Evolutionary conservation across 2,888 invertebrate species (phyloP), one percentile per base, ranked within the genome.

Genomic region (Drosophila demipolita): DNA sequence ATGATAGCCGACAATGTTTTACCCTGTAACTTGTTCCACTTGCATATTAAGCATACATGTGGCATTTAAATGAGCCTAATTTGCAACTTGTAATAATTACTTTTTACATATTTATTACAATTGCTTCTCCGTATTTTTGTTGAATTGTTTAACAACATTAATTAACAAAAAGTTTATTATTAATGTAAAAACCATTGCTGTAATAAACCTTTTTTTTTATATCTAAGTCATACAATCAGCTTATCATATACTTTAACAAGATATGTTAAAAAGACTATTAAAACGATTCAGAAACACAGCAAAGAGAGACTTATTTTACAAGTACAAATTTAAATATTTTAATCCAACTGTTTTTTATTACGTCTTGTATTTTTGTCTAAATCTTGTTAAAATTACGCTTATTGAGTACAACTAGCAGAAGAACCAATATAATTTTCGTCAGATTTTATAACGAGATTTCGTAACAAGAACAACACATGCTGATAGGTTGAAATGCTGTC

Each of bases 1-100:
- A 20, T 4, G 58, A 55, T 60, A 60, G 42, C 50, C 35, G 48
- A 42, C 73, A 64, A 48, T 32, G 26, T 35, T 61, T 38, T 76
- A 62, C 60, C 64, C 60, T 64, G 12, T 35, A 52, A 40, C 9
- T 36, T 32, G 7, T 1, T 38, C 2, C 1, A n/a, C 26, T 26
- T 36, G 12, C n/a, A 20, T 12, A 12, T 45, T 45, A 4, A 20
- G 3, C 45, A 45, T 20, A 12, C 20, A 20, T n/a, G 11, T n/a
- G 11, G 3, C 12, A 42, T 20, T 42, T 42, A 20, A 6, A 42
- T 12, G 20, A 1, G 3, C 12, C 11, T 1, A 20, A 20, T 6
- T 20, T 6, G 6, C 17, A 4, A 38, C 12, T 42, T 12, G 3
- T 4, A 8, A 15, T 4, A 48, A 8, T 2, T 23, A 40, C 45